Conservation (phyloP, 2,113 vertebrate species). For the Pelecanoides urinatrix region DNA sequence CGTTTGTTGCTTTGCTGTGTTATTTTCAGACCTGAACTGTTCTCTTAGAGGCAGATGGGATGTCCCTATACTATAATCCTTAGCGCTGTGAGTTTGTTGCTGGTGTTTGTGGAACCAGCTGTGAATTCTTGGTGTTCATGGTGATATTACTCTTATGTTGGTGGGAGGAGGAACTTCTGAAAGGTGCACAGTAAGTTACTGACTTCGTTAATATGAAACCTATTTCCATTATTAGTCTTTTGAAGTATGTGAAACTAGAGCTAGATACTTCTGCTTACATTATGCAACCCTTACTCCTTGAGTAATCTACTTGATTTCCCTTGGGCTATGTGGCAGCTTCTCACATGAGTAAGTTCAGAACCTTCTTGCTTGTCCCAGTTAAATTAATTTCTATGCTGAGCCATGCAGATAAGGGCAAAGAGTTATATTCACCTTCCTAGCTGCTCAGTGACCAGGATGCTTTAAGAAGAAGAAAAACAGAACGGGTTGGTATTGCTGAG, state of each 20-base stretch:
- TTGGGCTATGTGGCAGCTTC: background rate
- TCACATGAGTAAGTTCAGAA: background rate
- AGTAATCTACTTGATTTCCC: conserved; percentile 18
- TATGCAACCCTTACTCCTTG: background rate
- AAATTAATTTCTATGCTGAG: conserved; percentile 16
- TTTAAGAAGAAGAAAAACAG: background rate
- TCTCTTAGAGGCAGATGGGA: background rate
- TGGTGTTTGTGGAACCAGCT: background rate
- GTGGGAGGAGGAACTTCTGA: background rate
- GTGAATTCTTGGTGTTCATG: background rate
- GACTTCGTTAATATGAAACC: background rate
- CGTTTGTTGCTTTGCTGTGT: background rate
- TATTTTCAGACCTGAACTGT: background rate
- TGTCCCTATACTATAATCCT: background rate
- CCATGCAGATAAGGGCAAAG: background rate
- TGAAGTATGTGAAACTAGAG: background rate
- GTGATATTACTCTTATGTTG: background rate
- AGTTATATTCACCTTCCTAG: background rate
- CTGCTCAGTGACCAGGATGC: background rate
- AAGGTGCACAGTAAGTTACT: background rate
- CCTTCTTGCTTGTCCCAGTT: background rate
- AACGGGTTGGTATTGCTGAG: background rate
- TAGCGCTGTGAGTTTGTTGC: background rate
- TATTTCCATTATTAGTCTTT: background rate
- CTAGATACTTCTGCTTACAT: background rate